Conservation (phyloP, 2,113 vertebrate genomes). For the Aythya baeri region DNA sequence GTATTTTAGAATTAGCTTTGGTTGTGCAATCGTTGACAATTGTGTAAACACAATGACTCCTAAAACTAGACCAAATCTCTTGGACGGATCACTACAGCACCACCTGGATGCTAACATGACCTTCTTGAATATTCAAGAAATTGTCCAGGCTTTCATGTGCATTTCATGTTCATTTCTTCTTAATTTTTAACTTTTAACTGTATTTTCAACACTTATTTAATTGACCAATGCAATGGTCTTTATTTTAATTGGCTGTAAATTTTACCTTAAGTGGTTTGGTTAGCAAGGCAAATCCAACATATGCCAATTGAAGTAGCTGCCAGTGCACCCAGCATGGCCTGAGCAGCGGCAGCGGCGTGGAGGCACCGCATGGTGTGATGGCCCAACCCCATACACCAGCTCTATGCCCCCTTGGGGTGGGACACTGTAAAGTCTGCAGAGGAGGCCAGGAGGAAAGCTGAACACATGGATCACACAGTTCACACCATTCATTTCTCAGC, state of each 20-base stretch:
- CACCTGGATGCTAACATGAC: too few species aligned
- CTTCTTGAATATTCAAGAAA: too few species aligned
- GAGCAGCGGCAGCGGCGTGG: background rate
- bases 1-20: background rate
- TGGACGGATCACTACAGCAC: background rate
- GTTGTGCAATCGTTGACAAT: background rate
- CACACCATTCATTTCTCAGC: background rate
- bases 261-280: background rate
- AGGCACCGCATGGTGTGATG: background rate
- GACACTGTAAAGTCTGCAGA: background rate
- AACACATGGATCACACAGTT: background rate
- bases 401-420: background rate
- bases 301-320: fast-evolving
- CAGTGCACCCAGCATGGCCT: background rate
- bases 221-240: background rate
- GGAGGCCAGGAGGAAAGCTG: background rate
- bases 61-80: background rate
- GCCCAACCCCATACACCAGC: background rate
- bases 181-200: background rate
- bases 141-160: background rate
- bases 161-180: background rate
- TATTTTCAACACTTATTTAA: background rate
- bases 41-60: background rate
- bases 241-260: background rate
- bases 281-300: background rate